These are phyloP conservation scores for Atta cephalotes DNA, from an alignment of 1,140 invertebrate genomes.

Conservation along the genomic window DNA sequence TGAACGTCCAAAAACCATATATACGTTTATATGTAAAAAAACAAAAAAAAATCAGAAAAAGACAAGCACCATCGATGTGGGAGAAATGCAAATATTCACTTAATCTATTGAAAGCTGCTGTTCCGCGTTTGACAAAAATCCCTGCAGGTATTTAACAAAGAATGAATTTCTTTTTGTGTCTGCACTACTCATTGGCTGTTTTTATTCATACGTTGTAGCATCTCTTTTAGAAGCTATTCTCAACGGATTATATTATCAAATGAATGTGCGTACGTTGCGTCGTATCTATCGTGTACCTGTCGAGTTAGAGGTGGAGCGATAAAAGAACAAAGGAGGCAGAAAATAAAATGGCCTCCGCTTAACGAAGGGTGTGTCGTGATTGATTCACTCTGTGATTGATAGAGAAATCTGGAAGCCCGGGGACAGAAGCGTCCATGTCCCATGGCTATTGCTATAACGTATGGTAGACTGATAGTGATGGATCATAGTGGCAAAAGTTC, in stretches of 20 bases:
- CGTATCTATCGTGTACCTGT: conserved; percentile 55
- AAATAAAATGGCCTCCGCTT: conserved; percentile 62
- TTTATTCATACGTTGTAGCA: conserved; percentile 4
- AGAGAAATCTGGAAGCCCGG: conserved; percentile 65
- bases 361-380: conserved; percentile 61
- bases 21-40: neutral
- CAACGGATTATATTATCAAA: conserved; percentile 50
- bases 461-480: conserved; percentile 70
- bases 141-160: conserved; percentile 28
- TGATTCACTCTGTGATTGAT: conserved; percentile 71
- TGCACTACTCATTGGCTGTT: neutral
- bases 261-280: conserved; percentile 2
- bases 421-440: conserved; percentile 61
- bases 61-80: conserved; percentile 1
- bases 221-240: conserved; percentile 23
- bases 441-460: conserved; percentile 42
- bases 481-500: conserved; percentile 66
- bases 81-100: conserved; percentile 44
- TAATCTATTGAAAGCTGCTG: conserved; percentile 28
- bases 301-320: conserved; percentile 43
- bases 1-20: neutral
- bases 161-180: conserved; percentile 8
- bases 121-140: conserved; percentile 12
- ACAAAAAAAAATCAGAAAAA: neutral
- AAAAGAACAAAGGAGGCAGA: conserved; percentile 52